phyloP scores from a whole-genome alignment of 2,888 invertebrate genomes.

The Allacma fusca region DNA sequence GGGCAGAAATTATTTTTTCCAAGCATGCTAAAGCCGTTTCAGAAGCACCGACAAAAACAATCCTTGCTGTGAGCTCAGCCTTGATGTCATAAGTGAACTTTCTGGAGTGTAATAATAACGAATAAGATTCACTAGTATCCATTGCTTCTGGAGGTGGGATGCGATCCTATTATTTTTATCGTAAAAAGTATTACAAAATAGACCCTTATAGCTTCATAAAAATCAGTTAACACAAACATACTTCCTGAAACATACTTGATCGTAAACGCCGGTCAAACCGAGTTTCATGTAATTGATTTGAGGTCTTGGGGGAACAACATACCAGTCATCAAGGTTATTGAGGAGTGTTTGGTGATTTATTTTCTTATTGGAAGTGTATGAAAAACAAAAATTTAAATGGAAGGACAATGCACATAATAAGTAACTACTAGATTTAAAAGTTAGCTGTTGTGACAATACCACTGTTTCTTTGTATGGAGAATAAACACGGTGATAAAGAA shows the following conservation, averaged over 20 bases:
- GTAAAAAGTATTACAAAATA: too few species aligned
- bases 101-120: constrained; percentile 51
- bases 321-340: constrained; percentile 65
- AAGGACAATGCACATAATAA: too few species aligned
- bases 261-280: constrained; percentile 50
- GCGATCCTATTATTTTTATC: constrained; percentile 19
- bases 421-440: too few species aligned
- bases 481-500: constrained; percentile 70
- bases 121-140: constrained; percentile 47
- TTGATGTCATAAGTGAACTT: constrained; percentile 63
- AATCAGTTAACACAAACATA: not conserved
- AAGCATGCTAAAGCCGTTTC: constrained; percentile 72
- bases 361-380: constrained; percentile 5
- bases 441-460: not conserved
- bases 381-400: too few species aligned
- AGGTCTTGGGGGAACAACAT: constrained; percentile 63
- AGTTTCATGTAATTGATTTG: constrained; percentile 55
- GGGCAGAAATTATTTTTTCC: constrained; percentile 69
- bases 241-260: constrained; percentile 38
- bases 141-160: constrained; percentile 49
- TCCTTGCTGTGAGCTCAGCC: constrained; percentile 69
- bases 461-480: constrained; percentile 62
- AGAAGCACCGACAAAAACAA: constrained; percentile 75
- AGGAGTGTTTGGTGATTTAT: constrained; percentile 55
- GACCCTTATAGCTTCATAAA: too few species aligned